Base-by-base conservation (phyloP, 2,113 vertebrate genomes). In the Coryphaenoides rupestris region DNA sequence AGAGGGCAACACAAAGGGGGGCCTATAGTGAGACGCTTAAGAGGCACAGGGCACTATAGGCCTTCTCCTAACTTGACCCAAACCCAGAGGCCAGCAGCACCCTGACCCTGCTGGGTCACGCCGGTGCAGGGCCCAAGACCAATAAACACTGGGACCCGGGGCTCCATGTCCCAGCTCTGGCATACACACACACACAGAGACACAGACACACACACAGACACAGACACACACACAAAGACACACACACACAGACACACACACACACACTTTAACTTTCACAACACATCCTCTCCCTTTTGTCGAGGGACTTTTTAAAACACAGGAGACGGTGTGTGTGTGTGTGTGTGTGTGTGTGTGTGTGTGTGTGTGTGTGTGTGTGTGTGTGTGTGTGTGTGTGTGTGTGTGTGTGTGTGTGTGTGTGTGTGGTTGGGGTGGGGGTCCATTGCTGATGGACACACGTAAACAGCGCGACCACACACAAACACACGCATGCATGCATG, bases 401-500 rank as follows among this genome's bases (percentile, higher is more conserved):
- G 24, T 3, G 33, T 7, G 33, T 7, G 9, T 7, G 9, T 9
- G 33, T 7, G 33, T 5, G 28, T 7, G 33, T 7, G 7, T 9
- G 7, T 1, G 58, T 69, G 0, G n/a, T n/a, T n/a, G 23, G 24
- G 22, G 50, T 3, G n/a, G 49, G 75, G 74, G 67, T 59, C 70
- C 26, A 57, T 19, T 72, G 85, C 58, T 87, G 90, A 91, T 2
- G 68, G 89, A 89, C 82, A 81, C 65, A 14, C 40, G 59, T 84
- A 89, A 89, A 89, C 83, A 79, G 53, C 26, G 5, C 19, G 10
- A 21, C 60, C 60, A 10, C 68, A 55, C 63, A 87, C 77, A 83
- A 75, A 80, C 76, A 67, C 58, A 81, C 70, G 65, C 72, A 70
- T 15, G 21, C 58, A 81, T 69, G 65, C 72, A 70, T 15, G 21